Percentiles rank a stretch among this genome's conserved stretches.
These are phyloP conservation scores for Fulmarus glacialis DNA, from an alignment of 2,113 vertebrate species.

Conservation along the genomic window DNA sequence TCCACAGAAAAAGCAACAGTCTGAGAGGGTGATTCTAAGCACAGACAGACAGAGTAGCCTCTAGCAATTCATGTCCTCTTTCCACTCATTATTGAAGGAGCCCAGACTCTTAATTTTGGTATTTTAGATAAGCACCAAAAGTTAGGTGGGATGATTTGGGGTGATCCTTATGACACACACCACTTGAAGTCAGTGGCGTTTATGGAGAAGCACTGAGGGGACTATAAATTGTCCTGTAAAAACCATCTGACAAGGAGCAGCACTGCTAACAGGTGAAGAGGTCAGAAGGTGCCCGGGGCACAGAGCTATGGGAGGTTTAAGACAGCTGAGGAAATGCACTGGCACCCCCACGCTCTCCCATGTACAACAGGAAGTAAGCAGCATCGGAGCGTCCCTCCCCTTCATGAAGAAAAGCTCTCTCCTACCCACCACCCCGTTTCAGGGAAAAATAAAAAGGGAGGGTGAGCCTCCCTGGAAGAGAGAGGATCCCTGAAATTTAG, in stretches of 20 bases:
- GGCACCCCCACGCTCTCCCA: background rate
- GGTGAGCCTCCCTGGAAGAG: background rate
- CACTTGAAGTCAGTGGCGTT: background rate
- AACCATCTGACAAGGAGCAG: background rate
- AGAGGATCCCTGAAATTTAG: background rate
- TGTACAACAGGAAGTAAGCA: background rate
- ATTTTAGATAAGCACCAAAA: background rate
- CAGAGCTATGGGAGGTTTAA: background rate
- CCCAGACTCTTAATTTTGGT: background rate
- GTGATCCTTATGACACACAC: background rate
- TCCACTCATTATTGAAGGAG: background rate
- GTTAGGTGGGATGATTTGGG: background rate
- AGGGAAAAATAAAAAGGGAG: background rate
- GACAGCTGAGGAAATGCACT: background rate
- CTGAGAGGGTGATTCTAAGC: background rate
- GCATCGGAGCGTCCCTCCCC: background rate
- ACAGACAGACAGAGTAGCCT: background rate
- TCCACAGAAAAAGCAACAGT: background rate
- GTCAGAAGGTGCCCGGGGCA: background rate
- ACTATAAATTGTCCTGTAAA: background rate
- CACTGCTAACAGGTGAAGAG: background rate
- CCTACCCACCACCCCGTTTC: background rate
- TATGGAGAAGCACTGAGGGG: background rate
- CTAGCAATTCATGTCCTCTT: background rate
- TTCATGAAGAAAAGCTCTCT: background rate